phyloP scores from a whole-genome alignment of 2,888 invertebrate species.

The Catocala fraxini region DNA sequence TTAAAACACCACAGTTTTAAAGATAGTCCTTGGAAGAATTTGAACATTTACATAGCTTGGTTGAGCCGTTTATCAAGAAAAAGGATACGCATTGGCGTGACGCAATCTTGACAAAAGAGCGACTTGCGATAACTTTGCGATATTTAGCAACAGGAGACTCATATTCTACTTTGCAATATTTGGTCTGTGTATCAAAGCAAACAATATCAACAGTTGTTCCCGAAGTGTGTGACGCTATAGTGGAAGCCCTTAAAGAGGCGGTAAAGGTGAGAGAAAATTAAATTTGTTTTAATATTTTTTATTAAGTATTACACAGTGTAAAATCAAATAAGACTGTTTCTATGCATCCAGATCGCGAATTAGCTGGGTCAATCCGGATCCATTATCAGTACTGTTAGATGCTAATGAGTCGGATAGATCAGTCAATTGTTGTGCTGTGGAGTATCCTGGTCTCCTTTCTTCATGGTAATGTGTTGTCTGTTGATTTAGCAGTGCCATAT shows the following conservation, averaged over 20 bases:
- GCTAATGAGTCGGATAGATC: conserved; percentile 26
- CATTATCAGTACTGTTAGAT: conserved; percentile 22
- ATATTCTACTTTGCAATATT: conserved; percentile 31
- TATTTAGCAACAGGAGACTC: conserved; percentile 32
- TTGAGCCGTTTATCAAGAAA: conserved; percentile 27
- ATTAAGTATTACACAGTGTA: conserved; percentile 19
- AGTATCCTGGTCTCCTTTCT: conserved; percentile 24
- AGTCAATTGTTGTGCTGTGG: conserved; percentile 25
- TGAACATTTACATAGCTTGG: conserved; percentile 25
- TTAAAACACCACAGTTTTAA: conserved; percentile 28
- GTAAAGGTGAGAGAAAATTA: conserved; percentile 28
- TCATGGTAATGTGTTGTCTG: conserved; percentile 25
- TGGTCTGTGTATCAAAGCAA: conserved; percentile 30
- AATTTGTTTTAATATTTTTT: conserved; percentile 21
- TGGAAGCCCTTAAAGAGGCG: conserved; percentile 24
- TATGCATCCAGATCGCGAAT: conserved; percentile 26
- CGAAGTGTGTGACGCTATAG: conserved; percentile 26
- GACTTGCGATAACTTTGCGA: conserved; percentile 25
- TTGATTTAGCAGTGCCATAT: conserved; percentile 26
- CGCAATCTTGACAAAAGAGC: conserved; percentile 24
- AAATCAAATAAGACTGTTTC: conserved; percentile 8
- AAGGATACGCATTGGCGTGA: conserved; percentile 23
- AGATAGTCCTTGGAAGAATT: conserved; percentile 28
- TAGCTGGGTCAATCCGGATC: conserved; percentile 27
- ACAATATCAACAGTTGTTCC: conserved; percentile 27